Evolutionary conservation across 2,113 vertebrate species (phyloP), one percentile per base, ranked within the genome.

Genomic region (Neolamprologus sp.): DNA sequence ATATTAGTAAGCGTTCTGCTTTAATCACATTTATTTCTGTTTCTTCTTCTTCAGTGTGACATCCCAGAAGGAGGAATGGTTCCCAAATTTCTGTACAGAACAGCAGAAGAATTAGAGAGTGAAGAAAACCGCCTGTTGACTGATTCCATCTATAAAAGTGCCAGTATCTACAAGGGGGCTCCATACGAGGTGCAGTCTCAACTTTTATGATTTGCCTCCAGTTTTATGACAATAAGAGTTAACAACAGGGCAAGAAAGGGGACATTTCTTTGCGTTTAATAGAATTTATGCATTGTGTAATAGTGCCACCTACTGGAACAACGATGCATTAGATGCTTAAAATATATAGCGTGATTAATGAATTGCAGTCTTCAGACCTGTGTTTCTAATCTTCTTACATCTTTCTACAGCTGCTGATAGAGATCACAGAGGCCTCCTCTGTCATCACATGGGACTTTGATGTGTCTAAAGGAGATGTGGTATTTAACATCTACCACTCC

Each of bases 371-470:
- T 87, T 30, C 40, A 6, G 8, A 26, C 68, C 11, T 60, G 26
- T 55, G 28, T 81, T 55, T 60, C 21, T 79, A 3, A 73, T 85
- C 35, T 73, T 7, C 33, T 19, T 7, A n/a, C 53, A 28, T 88
- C 75, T 19, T 65, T 40, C 54, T 63, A 5, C 94, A 99, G 98
- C 96, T 99, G 85, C 95, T 98, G 89, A 95, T 99, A 10, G 97
- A 99, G 95, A 98, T 99, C 21, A 96, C 97, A 53, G 98, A 99
- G 1, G 97, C 97, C 7, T 97, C 98, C 1, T 98, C 98, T 0
- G 98, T 99, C 87, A 99, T 99, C 95, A 99, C 98, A 0, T 99
- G 98, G 99, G 99, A 99, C 93, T 99, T 99, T 71, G 99, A 99
- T 0, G 97, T 99, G 87, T 98, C 97, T 91, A 99, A 99, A 95